phyloP scores from a whole-genome alignment of 2,888 invertebrate genomes.

The Hermaeophaga mercurialis region DNA sequence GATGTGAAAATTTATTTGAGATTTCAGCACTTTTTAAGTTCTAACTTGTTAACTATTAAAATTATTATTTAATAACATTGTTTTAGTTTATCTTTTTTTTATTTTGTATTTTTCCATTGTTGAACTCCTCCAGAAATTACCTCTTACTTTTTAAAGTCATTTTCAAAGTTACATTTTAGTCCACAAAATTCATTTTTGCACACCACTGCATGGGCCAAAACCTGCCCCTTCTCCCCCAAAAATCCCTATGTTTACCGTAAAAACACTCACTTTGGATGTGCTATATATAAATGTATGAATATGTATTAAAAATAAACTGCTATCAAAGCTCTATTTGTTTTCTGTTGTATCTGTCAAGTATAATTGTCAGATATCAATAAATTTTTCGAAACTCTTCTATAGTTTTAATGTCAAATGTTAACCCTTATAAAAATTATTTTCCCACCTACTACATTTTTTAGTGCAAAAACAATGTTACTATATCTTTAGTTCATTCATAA shows the following conservation, averaged over 20 bases:
- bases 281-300: constrained; percentile 61
- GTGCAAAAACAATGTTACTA: too few species aligned
- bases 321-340: constrained; percentile 59
- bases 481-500: too few species aligned
- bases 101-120: constrained; percentile 54
- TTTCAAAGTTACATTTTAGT: constrained; percentile 49
- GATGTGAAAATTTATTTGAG: constrained; percentile 54
- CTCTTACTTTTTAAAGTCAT: constrained; percentile 43
- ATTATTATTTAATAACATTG: constrained; percentile 56
- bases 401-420: constrained; percentile 1
- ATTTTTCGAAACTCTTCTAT: constrained; percentile 55
- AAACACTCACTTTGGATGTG: constrained; percentile 59
- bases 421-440: too few species aligned
- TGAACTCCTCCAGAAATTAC: constrained; percentile 41
- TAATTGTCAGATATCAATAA: constrained; percentile 59
- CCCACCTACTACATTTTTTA: too few species aligned
- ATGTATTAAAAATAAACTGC: constrained; percentile 60
- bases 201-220: constrained; percentile 55
- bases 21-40: constrained; percentile 55
- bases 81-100: constrained; percentile 53
- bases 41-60: constrained; percentile 59
- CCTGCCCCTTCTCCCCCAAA: constrained; percentile 44
- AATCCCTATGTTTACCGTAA: constrained; percentile 55
- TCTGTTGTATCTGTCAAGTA: constrained; percentile 60
- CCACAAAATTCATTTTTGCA: constrained; percentile 55